A percentile compares a stretch with the other conserved stretches of the same genome.
Evolutionary conservation across 2,888 invertebrate genomes (phyloP).

Genomic region (Acleris holmiana): DNA sequence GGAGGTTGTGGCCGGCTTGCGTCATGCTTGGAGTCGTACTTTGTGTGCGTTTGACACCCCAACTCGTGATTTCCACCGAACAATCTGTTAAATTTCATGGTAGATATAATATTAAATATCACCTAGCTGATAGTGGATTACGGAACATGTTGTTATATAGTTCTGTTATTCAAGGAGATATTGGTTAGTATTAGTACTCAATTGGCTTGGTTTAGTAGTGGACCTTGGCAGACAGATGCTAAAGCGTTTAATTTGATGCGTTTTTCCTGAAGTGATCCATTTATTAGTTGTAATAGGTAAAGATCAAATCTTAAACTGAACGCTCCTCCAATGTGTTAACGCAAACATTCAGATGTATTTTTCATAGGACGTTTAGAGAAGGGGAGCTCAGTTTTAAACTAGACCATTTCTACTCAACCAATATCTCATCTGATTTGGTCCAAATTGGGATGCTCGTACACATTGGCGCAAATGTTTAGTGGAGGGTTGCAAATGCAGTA

Average conservation of each 20-base stretch:
- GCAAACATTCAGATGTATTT: no score
- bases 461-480: no score
- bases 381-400: no score
- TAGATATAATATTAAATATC: neutral
- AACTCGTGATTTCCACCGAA: conserved; percentile 45
- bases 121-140: neutral
- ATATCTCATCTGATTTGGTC: no score
- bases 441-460: no score
- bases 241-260: conserved; percentile 13
- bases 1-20: conserved; percentile 68
- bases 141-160: conserved; percentile 9
- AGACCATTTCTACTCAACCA: no score
- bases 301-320: no score
- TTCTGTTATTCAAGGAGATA: conserved; percentile 14
- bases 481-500: no score
- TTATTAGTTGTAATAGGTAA: no score
- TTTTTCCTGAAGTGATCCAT: neutral
- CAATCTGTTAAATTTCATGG: conserved; percentile 36
- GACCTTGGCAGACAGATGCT: conserved; percentile 22
- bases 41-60: conserved; percentile 55
- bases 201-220: conserved; percentile 11
- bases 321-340: no score
- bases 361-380: no score
- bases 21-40: conserved; percentile 66
- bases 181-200: conserved; percentile 17